Evolutionary conservation across 2,888 invertebrate species (phyloP).

Genomic region (Prosopocoilus inquinatus): DNA sequence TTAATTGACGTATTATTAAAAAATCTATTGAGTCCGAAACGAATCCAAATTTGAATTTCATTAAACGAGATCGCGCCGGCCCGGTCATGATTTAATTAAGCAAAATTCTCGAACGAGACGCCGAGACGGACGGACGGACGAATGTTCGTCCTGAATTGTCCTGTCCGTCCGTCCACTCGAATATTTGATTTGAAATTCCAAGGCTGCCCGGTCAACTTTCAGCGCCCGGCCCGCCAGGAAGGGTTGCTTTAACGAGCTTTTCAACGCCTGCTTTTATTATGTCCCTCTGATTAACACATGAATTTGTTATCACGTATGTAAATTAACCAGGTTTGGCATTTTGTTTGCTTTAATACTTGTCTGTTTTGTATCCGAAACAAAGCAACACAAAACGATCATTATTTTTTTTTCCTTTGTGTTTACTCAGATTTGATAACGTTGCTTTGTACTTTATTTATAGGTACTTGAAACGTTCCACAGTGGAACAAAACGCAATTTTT

Average conservation of each 20-base stretch:
- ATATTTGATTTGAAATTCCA: constrained; percentile 30
- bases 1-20: constrained; percentile 13
- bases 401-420: too few relatives aligned
- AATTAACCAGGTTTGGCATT: constrained; percentile 22
- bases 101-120: constrained; percentile 34
- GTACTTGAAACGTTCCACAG: too few relatives aligned
- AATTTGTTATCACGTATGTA: constrained; percentile 33
- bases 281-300: constrained; percentile 34
- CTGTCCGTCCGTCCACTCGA: constrained; percentile 15
- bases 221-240: constrained; percentile 16
- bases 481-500: too few relatives aligned
- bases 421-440: too few relatives aligned
- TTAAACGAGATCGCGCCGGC: constrained; percentile 28
- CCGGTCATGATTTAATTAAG: constrained; percentile 42
- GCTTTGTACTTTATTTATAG: too few relatives aligned
- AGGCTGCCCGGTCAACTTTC: constrained; percentile 24
- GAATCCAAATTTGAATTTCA: constrained; percentile 31
- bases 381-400: too few relatives aligned
- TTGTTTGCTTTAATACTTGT: constrained; percentile 8
- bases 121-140: constrained; percentile 24
- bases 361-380: constrained; percentile 6
- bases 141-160: constrained; percentile 24
- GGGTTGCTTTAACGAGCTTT: constrained; percentile 34
- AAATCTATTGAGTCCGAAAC: not conserved
- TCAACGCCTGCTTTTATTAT: constrained; percentile 30